Evolutionary conservation across 2,797 vertebrate genomes (phyloP).

Genomic region (Telmatherina bonti): DNA sequence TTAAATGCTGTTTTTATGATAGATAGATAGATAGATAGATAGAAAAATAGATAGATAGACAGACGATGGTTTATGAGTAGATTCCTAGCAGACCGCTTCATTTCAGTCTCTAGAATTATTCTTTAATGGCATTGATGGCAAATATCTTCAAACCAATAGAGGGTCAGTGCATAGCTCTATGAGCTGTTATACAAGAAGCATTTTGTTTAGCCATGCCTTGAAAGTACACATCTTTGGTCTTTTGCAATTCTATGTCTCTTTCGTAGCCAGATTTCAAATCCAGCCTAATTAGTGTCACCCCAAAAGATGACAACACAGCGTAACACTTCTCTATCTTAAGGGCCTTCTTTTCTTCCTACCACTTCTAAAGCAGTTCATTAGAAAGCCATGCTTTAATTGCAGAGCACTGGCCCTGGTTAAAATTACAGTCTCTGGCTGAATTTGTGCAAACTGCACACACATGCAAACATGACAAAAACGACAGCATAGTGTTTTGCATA

Average conservation of each 20-base stretch:
- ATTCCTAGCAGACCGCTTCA: too few species aligned
- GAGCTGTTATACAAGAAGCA: not conserved
- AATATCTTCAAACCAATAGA: not conserved
- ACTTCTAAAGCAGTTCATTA: constrained; percentile 70
- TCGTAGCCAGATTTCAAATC: constrained; percentile 55
- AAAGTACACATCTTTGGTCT: constrained; percentile 35
- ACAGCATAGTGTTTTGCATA: too few species aligned
- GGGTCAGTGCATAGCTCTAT: too few species aligned
- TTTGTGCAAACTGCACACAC: constrained; percentile 13
- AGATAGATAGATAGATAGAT: too few species aligned
- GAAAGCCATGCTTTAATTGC: constrained; percentile 60
- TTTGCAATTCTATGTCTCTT: constrained; percentile 28
- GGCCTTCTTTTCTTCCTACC: constrained; percentile 55
- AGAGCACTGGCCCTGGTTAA: constrained; percentile 55
- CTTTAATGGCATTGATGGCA: not conserved
- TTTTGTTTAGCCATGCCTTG: constrained; percentile 18
- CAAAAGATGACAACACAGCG: constrained; percentile 52
- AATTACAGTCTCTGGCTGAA: constrained; percentile 44
- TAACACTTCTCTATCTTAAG: constrained; percentile 60
- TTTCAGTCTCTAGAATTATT: too few species aligned
- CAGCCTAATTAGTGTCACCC: constrained; percentile 61
- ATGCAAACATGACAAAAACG: not conserved
- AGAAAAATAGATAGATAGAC: too few species aligned
- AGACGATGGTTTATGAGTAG: not conserved
- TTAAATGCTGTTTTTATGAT: too few species aligned